Conservation (phyloP, 2,113 vertebrate species). For the Sprattus sprattus region DNA sequence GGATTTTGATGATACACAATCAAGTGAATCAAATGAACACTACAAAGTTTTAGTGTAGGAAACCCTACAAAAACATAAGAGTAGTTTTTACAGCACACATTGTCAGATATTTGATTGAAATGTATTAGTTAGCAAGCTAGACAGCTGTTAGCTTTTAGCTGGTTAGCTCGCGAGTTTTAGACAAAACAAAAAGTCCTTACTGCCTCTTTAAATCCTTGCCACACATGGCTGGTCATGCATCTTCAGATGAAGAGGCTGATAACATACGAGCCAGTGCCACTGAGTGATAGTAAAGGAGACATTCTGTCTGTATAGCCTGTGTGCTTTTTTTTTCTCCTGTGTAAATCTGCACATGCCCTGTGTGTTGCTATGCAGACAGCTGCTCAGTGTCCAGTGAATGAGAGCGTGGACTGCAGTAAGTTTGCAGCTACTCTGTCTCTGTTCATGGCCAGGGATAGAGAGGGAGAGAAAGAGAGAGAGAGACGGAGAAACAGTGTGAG, state of each 20-base stretch:
- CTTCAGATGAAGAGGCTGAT: background rate
- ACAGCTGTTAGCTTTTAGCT: background rate
- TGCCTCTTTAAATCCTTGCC: background rate
- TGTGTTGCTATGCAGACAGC: slow-evolving; percentile 4
- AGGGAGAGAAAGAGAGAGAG: background rate
- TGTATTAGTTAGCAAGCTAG: background rate
- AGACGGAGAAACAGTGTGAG: background rate
- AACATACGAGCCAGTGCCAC: background rate
- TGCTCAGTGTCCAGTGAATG: background rate
- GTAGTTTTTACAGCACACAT: background rate
- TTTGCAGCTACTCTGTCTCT: background rate
- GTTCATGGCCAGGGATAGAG: too few species aligned
- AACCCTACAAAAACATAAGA: too few species aligned
- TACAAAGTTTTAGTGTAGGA: too few species aligned
- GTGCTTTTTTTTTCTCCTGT: background rate
- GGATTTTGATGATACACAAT: too few species aligned
- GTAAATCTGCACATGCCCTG: background rate
- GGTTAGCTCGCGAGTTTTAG: background rate
- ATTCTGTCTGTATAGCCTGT: background rate
- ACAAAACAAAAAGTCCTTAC: background rate
- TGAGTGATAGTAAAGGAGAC: background rate
- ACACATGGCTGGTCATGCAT: background rate
- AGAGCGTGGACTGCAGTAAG: background rate
- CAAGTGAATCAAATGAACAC: too few species aligned
- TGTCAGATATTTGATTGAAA: background rate